Evolutionary conservation across 2,113 vertebrate genomes (phyloP).

Genomic region (Perccottus glenii): DNA sequence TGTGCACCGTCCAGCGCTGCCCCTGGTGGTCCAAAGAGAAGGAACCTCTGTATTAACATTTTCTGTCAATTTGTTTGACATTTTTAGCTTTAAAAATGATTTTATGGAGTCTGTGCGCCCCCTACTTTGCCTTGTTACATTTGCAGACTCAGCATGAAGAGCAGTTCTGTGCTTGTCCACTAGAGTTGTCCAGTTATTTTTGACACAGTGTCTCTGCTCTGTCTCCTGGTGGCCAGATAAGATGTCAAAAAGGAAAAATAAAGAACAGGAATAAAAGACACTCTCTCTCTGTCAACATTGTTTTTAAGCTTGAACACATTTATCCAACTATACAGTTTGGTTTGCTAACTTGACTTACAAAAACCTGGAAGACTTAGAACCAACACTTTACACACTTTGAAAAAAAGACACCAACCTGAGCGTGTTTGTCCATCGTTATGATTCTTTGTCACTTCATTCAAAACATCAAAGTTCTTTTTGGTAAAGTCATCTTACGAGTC

Average conservation of each 20-base stretch:
- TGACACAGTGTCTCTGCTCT: slow-evolving; percentile 55
- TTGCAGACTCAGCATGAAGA: slow-evolving; percentile 36
- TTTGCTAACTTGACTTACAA: too few species aligned
- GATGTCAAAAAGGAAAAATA: not conserved
- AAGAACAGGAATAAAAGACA: fast-evolving
- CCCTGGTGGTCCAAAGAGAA: slow-evolving; percentile 26
- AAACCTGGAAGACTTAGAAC: too few species aligned
- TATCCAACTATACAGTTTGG: too few species aligned
- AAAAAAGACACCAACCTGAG: too few species aligned
- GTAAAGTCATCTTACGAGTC: not conserved
- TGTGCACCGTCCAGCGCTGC: slow-evolving; percentile 53
- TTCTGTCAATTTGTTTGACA: not conserved
- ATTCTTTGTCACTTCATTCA: not conserved
- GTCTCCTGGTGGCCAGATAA: slow-evolving; percentile 38
- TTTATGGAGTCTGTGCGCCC: not conserved
- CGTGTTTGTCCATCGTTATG: not conserved
- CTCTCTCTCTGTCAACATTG: too few species aligned
- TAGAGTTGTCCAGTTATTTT: slow-evolving; percentile 38
- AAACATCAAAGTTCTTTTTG: not conserved
- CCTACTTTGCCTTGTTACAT: not conserved
- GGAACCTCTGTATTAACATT: slow-evolving; percentile 10
- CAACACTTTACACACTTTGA: too few species aligned
- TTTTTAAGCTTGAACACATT: too few species aligned
- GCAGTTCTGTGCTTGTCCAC: slow-evolving; percentile 40
- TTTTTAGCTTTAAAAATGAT: not conserved